Evolutionary conservation across 2,888 invertebrate species (phyloP).

Genomic region (Trachelus tabidus): DNA sequence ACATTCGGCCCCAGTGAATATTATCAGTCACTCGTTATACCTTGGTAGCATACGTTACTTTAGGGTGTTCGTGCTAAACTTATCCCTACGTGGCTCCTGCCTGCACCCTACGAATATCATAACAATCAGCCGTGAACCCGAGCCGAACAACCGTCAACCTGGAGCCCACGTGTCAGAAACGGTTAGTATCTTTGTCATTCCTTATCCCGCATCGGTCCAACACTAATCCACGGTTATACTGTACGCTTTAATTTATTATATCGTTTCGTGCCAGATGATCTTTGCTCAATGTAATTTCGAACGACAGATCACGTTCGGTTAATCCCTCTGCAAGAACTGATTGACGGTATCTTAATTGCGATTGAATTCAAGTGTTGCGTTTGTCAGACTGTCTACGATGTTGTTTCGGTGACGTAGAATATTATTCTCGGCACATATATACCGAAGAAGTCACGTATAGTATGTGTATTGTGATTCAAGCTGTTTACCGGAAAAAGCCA

Average conservation of each 20-base stretch:
- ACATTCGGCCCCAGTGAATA: not conserved
- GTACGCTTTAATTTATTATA: not conserved
- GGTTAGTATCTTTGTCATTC: slow-evolving; percentile 43
- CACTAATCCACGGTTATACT: not conserved
- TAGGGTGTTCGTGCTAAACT: not conserved
- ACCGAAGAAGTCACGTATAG: not conserved
- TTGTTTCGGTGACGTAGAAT: slow-evolving; percentile 9
- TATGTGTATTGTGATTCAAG: not conserved
- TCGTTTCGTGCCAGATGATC: not conserved
- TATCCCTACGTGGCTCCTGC: not conserved
- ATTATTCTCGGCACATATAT: slow-evolving; percentile 12
- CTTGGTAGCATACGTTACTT: not conserved
- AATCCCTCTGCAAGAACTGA: not conserved
- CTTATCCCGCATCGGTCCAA: not conserved
- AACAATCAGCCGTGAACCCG: slow-evolving; percentile 44
- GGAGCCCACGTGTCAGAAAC: slow-evolving; percentile 65
- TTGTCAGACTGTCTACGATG: slow-evolving; percentile 8
- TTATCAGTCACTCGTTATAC: not conserved
- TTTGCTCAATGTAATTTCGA: not conserved
- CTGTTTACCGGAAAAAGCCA: not conserved
- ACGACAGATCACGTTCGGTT: not conserved
- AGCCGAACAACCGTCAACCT: slow-evolving; percentile 60
- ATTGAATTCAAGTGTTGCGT: not conserved
- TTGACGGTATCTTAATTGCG: not conserved
- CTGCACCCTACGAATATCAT: not conserved